Evolutionary conservation across 2,113 vertebrate species (phyloP).

Genomic region (Phocoena phocoena): DNA sequence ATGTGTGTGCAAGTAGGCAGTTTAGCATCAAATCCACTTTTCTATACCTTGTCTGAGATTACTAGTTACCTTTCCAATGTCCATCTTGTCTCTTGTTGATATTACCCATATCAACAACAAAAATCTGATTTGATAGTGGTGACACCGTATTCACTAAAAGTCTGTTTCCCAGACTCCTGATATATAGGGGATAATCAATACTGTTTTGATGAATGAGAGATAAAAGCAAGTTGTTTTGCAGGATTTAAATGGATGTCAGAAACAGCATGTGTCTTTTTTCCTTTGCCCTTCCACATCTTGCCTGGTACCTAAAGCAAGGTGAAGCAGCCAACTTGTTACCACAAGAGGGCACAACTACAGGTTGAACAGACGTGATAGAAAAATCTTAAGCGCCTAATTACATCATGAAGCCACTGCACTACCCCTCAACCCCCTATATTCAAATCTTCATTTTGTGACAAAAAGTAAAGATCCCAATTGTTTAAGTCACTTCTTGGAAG

Average conservation of each 20-base stretch:
- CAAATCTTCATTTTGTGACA: background rate
- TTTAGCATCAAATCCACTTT: background rate
- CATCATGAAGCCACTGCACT: background rate
- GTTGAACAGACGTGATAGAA: background rate
- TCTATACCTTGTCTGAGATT: background rate
- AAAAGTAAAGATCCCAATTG: background rate
- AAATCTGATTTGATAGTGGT: background rate
- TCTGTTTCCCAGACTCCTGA: background rate
- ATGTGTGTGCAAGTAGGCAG: background rate
- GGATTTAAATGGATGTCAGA: background rate
- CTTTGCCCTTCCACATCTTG: background rate
- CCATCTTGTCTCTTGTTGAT: background rate
- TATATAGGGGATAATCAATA: background rate
- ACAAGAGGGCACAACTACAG: rapidly evolving
- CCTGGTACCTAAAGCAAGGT: background rate
- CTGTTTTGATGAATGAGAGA: background rate
- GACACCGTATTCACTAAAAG: background rate
- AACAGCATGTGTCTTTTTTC: background rate
- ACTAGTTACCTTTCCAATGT: background rate
- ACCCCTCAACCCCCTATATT: background rate
- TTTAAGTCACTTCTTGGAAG: background rate
- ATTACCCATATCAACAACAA: background rate
- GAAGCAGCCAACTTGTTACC: background rate
- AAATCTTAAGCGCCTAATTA: background rate
- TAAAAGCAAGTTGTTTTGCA: background rate